A percentile compares a stretch with the other conserved stretches of the same genome.
These are phyloP conservation scores for Lanius collurio DNA, from an alignment of 2,113 vertebrate species.

Conservation along the genomic window DNA sequence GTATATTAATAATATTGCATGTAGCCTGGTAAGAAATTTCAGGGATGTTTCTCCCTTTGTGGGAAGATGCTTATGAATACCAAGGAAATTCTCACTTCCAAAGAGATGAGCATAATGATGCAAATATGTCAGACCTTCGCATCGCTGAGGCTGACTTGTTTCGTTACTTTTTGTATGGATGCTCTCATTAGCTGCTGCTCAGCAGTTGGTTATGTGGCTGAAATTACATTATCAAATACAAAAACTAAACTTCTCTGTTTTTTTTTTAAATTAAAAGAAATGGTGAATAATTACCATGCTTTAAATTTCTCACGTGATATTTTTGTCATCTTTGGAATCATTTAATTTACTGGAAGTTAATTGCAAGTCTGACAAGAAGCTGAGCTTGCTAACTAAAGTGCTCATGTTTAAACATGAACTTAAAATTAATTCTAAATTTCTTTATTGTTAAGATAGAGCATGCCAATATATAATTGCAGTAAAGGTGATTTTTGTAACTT, in stretches of 20 bases:
- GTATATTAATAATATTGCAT: conserved; percentile 12
- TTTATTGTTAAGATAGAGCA: not conserved
- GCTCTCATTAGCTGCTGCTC: not conserved
- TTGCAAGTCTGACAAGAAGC: not conserved
- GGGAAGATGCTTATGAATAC: conserved; percentile 53
- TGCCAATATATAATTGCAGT: not conserved
- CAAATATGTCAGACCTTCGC: not conserved
- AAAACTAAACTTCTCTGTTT: not conserved
- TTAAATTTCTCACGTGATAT: not conserved
- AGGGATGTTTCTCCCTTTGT: conserved; percentile 18
- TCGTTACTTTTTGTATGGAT: not conserved
- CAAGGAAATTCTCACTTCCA: conserved; percentile 14
- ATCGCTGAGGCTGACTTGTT: not conserved
- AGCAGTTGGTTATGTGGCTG: not conserved
- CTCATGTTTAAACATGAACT: not conserved
- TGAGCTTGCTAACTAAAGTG: not conserved
- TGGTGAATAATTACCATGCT: not conserved
- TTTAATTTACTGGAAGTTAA: not conserved
- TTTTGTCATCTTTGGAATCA: not conserved
- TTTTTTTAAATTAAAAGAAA: not conserved
- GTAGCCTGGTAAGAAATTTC: not conserved
- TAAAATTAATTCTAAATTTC: not conserved
- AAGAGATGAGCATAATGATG: not conserved
- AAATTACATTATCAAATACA: not conserved
- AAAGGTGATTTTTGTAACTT: not conserved